Conservation (phyloP, 2,797 vertebrate genomes). For the Artibeus lituratus region DNA sequence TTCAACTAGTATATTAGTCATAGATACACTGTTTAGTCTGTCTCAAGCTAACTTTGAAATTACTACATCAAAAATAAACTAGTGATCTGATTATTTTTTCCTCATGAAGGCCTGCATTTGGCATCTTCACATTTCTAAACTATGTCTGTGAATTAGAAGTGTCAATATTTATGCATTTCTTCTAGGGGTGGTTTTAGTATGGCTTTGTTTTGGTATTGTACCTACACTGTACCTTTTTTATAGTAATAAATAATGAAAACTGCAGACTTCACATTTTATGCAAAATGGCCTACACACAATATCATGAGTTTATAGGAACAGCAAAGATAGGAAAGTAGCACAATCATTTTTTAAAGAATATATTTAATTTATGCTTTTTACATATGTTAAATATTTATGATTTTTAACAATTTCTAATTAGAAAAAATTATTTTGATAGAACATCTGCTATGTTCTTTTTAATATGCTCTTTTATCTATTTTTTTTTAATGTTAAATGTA, state of each 20-base stretch:
- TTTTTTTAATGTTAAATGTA: slow-evolving; percentile 83
- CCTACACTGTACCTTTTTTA: slow-evolving; percentile 92
- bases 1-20: slow-evolving; percentile 56
- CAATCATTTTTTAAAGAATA: slow-evolving; percentile 84
- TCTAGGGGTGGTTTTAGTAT: slow-evolving; percentile 93
- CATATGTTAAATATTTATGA: slow-evolving; percentile 81
- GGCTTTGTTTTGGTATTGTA: slow-evolving; percentile 94
- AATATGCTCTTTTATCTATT: slow-evolving; percentile 88
- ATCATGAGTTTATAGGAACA: slow-evolving; percentile 85
- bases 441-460: slow-evolving; percentile 81
- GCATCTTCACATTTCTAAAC: slow-evolving; percentile 84
- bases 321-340: slow-evolving; percentile 87
- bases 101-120: slow-evolving; percentile 87
- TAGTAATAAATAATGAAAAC: slow-evolving; percentile 91
- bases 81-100: slow-evolving; percentile 81
- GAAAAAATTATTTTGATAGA: slow-evolving; percentile 80
- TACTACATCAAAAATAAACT: slow-evolving; percentile 54
- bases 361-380: slow-evolving; percentile 84
- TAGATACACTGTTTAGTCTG: slow-evolving; percentile 48
- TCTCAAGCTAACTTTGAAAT: slow-evolving; percentile 49
- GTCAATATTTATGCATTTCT: slow-evolving; percentile 88
- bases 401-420: slow-evolving; percentile 88
- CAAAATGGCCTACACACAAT: slow-evolving; percentile 83
- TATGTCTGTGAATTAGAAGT: slow-evolving; percentile 80
- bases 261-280: slow-evolving; percentile 92